Evolutionary conservation across 2,113 vertebrate species (phyloP), one percentile per base, ranked within the genome.

Genomic region (Oplegnathus fasciatus): DNA sequence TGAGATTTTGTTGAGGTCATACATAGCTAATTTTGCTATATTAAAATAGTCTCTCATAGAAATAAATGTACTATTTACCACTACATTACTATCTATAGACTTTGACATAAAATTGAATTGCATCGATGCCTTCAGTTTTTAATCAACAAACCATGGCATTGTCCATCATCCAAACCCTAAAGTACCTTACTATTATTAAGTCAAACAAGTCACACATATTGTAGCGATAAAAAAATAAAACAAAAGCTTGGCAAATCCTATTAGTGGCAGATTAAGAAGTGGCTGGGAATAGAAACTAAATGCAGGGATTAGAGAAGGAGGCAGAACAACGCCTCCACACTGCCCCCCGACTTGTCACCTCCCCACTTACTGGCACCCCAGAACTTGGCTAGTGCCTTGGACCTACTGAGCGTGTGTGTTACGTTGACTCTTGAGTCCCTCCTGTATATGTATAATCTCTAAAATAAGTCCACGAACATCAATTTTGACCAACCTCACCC

Each of bases 221-320:
- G 24, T 10, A 75, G 18, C 66, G 75, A 86, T 83, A 64, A 74
- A 82, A 77, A 78, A 86, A 80, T 77, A 74, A 80, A 90, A 88
- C 57, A 89, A 91, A 90, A 75, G 52, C 83, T 85, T 48, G 22
- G 61, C n/a, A 84, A 94, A 95, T 94, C 94, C 91, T 83, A 93
- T 94, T 94, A 95, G 85, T 58, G 69, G 68, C 61, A 88, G 92
- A 92, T 94, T 94, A 94, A 91, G 79, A 89, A 79, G 86, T 81
- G 72, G 77, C 93, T 93, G 71, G 76, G 89, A 95, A 94, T 93
- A 94, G 94, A 91, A 92, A 88, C 88, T 89, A 92, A 94, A 85
- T 80, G 90, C 90, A 91, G 60, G 94, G 92, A 95, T 95, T 94
- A 94, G 77, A 75, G 72, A 80, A 84, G 79, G 86, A 83, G 78